These are phyloP conservation scores for Diachrysia chrysitis DNA, from an alignment of 2,888 invertebrate genomes.

Conservation along the genomic window DNA sequence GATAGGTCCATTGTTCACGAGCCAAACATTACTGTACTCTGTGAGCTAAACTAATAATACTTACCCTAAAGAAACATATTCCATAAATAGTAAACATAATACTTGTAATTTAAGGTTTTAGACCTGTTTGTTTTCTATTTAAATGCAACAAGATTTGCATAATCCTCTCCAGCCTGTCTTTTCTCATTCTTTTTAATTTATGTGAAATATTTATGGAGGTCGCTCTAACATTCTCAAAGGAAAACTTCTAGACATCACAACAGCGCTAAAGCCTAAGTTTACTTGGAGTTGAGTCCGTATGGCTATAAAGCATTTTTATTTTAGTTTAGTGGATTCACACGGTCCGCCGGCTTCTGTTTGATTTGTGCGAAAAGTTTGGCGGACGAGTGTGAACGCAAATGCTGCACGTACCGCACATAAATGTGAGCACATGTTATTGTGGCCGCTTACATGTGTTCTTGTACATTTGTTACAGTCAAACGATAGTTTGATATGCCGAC, in stretches of 20 bases:
- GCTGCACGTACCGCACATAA: slow-evolving; percentile 49
- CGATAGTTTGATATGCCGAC: slow-evolving; percentile 54
- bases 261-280: slow-evolving; percentile 54
- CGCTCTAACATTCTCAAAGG: slow-evolving; percentile 50
- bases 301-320: slow-evolving; percentile 73
- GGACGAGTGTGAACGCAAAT: slow-evolving; percentile 52
- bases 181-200: slow-evolving; percentile 47
- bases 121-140: background rate
- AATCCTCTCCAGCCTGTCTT: slow-evolving; percentile 10
- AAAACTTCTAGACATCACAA: slow-evolving; percentile 57
- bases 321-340: slow-evolving; percentile 58
- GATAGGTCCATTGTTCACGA: slow-evolving; percentile 2
- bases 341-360: slow-evolving; percentile 56
- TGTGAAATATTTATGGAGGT: slow-evolving; percentile 49
- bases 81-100: no score
- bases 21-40: no score
- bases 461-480: slow-evolving; percentile 52
- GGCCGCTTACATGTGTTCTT: slow-evolving; percentile 52
- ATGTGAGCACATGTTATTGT: slow-evolving; percentile 58
- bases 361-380: slow-evolving; percentile 74
- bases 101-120: background rate
- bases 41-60: background rate
- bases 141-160: slow-evolving; percentile 1
- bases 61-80: no score
- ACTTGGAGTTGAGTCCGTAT: slow-evolving; percentile 46